These are phyloP conservation scores for Cecidostiba fungosa DNA, from an alignment of 2,888 invertebrate genomes.

Conservation along the genomic window DNA sequence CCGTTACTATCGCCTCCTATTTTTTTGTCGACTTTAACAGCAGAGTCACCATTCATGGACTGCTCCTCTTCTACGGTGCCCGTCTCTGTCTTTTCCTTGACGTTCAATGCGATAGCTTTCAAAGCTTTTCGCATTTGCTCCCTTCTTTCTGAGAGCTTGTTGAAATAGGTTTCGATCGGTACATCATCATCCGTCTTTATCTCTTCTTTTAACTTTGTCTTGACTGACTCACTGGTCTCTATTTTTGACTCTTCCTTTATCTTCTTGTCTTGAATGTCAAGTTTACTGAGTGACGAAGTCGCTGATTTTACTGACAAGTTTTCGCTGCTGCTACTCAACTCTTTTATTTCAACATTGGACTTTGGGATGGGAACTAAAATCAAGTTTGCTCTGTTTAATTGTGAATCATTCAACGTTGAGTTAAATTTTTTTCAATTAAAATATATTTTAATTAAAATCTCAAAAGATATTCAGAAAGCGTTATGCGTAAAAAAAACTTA, in stretches of 20 bases:
- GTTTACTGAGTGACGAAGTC: not conserved
- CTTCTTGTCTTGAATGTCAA: not conserved
- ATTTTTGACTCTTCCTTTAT: not conserved
- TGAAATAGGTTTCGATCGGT: not conserved
- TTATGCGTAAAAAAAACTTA: too few species aligned
- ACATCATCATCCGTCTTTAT: not conserved
- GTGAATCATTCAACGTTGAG: too few species aligned
- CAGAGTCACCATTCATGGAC: not conserved
- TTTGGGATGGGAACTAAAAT: not conserved
- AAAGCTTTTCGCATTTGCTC: constrained; percentile 9
- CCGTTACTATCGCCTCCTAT: not conserved
- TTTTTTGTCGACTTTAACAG: not conserved
- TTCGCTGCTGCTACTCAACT: not conserved
- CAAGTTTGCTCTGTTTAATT: too few species aligned
- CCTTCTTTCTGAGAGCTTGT: not conserved
- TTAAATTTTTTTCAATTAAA: too few species aligned
- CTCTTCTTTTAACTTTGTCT: not conserved
- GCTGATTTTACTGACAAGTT: not conserved
- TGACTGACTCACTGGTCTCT: not conserved
- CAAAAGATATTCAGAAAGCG: too few species aligned
- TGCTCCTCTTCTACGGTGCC: not conserved
- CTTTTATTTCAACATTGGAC: not conserved
- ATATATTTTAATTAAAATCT: too few species aligned
- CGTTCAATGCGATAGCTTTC: not conserved
- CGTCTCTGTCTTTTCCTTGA: not conserved